Conservation (phyloP, 2,113 vertebrate genomes). For the Murina feae region DNA sequence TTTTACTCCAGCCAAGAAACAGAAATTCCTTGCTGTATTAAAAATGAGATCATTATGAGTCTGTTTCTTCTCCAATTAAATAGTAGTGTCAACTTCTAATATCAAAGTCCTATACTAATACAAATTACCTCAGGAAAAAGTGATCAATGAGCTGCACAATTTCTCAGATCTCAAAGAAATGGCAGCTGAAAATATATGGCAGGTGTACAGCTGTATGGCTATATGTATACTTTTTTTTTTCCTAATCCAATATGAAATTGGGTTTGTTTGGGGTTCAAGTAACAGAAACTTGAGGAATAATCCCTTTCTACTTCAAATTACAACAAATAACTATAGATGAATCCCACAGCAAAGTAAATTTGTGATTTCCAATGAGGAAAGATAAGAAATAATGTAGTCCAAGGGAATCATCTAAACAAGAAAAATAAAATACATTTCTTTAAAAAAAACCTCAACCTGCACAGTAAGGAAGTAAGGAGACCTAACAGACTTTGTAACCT, state of each 20-base stretch:
- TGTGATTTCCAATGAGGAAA: conserved; percentile 31
- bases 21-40: not conserved
- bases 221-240: not conserved
- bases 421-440: not conserved
- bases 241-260: not conserved
- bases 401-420: not conserved
- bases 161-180: conserved; percentile 13
- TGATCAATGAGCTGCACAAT: not conserved
- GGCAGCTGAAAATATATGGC: not conserved
- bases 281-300: not conserved
- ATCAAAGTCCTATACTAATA: not conserved
- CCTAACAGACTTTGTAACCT: not conserved
- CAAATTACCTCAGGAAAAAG: not conserved
- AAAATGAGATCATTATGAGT: not conserved
- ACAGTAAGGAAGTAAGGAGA: not conserved
- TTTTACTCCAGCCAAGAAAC: no score
- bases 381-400: not conserved
- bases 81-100: not conserved
- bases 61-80: not conserved
- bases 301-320: not conserved
- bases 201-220: not conserved
- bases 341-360: not conserved
- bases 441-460: not conserved
- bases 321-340: not conserved
- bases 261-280: not conserved